Conservation (phyloP, 1,140 invertebrate species). For the Octopus bimaculoides region DNA sequence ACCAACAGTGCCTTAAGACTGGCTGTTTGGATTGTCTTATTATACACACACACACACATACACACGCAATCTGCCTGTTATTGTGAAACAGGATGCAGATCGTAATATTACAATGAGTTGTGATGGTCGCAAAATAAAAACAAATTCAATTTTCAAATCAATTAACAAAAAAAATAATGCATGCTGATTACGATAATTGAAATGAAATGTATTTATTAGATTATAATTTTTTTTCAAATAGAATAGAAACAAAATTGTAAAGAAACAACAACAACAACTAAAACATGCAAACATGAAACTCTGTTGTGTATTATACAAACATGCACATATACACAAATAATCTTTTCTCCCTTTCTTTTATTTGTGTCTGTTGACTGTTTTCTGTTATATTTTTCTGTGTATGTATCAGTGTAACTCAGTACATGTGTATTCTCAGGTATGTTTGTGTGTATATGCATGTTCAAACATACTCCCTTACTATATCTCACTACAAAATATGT, state of each 20-base stretch:
- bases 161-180: not conserved
- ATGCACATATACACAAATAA: too few relatives aligned
- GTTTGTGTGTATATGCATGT: too few relatives aligned
- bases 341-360: too few relatives aligned
- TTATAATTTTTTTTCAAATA: not conserved
- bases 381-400: too few relatives aligned
- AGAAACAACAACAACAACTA: not conserved
- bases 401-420: too few relatives aligned
- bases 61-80: not conserved
- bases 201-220: not conserved
- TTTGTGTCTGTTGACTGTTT: too few relatives aligned
- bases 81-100: not conserved
- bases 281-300: not conserved
- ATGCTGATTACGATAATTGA: not conserved
- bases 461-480: too few relatives aligned
- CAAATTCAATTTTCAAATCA: not conserved
- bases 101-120: not conserved
- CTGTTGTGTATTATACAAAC: not conserved
- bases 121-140: not conserved
- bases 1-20: slow-evolving; percentile 2
- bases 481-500: too few relatives aligned
- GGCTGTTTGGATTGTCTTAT: not conserved
- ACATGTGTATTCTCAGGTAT: too few relatives aligned
- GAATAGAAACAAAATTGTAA: not conserved
- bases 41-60: not conserved